Conservation (phyloP, 2,888 invertebrate genomes). For the Acleris cristana region DNA sequence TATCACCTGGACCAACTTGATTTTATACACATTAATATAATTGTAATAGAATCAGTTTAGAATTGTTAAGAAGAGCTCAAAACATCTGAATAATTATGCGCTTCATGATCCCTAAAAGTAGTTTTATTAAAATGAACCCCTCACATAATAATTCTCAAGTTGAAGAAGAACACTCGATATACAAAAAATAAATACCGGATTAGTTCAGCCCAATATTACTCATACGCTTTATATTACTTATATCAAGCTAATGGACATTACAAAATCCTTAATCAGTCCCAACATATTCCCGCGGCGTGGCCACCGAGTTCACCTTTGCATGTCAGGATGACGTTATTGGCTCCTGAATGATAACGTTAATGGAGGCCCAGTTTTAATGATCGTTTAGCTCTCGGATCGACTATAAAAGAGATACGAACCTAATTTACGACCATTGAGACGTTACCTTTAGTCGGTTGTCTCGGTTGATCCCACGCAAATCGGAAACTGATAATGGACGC, state of each 20-base stretch:
- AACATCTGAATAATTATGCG: no score
- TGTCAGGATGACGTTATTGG: constrained; percentile 73
- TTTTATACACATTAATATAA: no score
- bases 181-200: no score
- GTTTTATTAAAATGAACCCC: no score
- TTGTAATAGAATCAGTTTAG: no score
- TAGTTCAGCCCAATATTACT: no score
- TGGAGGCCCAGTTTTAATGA: constrained; percentile 74
- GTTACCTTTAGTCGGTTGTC: constrained; percentile 54
- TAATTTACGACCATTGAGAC: constrained; percentile 72
- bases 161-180: no score
- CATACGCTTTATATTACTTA: no score
- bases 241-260: neutral
- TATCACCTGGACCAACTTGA: no score
- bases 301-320: constrained; percentile 56
- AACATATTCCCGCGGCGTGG: constrained; percentile 14
- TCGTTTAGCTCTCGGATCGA: constrained; percentile 71
- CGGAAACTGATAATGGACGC: constrained; percentile 31
- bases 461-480: constrained; percentile 60
- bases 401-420: constrained; percentile 75
- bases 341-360: constrained; percentile 77
- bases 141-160: no score
- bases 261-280: constrained; percentile 24
- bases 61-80: no score
- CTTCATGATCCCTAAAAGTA: no score